phyloP scores from a whole-genome alignment of 2,797 vertebrate genomes.

The Varecia variegata region DNA sequence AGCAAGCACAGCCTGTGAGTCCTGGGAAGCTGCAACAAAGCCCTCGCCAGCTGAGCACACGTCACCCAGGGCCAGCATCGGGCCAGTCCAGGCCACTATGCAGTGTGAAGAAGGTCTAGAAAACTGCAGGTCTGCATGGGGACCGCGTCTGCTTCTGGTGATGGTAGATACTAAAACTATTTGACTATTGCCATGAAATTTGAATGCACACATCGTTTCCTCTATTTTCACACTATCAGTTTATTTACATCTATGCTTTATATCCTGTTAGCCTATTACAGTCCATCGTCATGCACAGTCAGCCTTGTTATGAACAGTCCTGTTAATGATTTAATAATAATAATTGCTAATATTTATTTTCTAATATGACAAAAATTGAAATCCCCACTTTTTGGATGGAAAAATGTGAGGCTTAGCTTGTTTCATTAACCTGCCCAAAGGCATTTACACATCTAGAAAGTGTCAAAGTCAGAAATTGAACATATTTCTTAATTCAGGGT shows the following conservation, averaged over 20 bases:
- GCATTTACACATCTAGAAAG: not conserved
- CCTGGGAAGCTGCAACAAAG: not conserved
- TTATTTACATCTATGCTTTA: not conserved
- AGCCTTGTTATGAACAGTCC: not conserved
- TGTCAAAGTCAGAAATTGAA: not conserved
- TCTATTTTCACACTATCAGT: not conserved
- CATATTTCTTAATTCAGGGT: not conserved
- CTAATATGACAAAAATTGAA: not conserved
- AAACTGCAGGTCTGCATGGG: no score
- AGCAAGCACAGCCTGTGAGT: not conserved
- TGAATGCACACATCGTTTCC: not conserved
- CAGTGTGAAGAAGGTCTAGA: not conserved
- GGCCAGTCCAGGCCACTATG: fast-evolving
- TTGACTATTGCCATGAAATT: not conserved
- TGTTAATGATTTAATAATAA: not conserved
- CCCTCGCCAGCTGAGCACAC: fast-evolving
- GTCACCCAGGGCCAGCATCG: fast-evolving
- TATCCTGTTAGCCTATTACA: no score
- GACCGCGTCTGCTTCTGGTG: not conserved
- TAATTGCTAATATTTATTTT: not conserved
- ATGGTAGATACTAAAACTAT: not conserved
- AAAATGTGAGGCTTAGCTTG: not conserved
- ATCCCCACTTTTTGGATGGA: not conserved
- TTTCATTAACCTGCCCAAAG: not conserved
- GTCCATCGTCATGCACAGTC: not conserved